Conservation (phyloP, 2,888 invertebrate genomes). For the Chaitophorus viminalis region DNA sequence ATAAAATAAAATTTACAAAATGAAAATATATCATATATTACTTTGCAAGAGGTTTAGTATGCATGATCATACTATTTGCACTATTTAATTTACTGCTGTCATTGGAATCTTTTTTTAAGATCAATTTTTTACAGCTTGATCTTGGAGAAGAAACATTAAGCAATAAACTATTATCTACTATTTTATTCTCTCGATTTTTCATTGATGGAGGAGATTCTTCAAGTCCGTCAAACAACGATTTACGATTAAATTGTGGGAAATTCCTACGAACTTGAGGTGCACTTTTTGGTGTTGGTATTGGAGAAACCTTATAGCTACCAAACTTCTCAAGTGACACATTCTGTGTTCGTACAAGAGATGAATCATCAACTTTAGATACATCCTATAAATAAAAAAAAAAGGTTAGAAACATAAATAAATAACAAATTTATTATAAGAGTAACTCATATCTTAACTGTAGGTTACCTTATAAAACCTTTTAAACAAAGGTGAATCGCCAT, state of each 20-base stretch:
- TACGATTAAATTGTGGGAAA: conserved; percentile 68
- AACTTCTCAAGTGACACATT: conserved; percentile 53
- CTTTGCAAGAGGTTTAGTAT: conserved; percentile 58
- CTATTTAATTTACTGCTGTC: conserved; percentile 25
- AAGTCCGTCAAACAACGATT: conserved; percentile 86
- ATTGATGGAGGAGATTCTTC: conserved; percentile 71
- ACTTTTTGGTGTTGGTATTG: conserved; percentile 51
- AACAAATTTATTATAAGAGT: background rate
- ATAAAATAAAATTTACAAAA: background rate
- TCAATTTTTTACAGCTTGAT: conserved; percentile 42
- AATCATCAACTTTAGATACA: conserved; percentile 54
- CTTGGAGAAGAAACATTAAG: conserved; percentile 44
- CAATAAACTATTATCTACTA: conserved; percentile 12
- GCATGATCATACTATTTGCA: conserved; percentile 38
- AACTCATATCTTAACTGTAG: background rate
- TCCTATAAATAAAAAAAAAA: conserved; percentile 47
- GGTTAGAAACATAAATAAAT: background rate
- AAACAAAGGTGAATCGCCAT: conserved; percentile 87
- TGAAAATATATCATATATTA: conserved; percentile 8
- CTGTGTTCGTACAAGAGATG: conserved; percentile 49
- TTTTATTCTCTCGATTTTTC: conserved; percentile 40
- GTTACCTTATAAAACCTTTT: conserved; percentile 67
- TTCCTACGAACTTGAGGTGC: conserved; percentile 38
- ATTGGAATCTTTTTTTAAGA: conserved; percentile 50
- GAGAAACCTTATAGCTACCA: conserved; percentile 56